These are phyloP conservation scores for Bradypodion ventrale DNA, from an alignment of 2,797 vertebrate genomes.

Conservation along the genomic window DNA sequence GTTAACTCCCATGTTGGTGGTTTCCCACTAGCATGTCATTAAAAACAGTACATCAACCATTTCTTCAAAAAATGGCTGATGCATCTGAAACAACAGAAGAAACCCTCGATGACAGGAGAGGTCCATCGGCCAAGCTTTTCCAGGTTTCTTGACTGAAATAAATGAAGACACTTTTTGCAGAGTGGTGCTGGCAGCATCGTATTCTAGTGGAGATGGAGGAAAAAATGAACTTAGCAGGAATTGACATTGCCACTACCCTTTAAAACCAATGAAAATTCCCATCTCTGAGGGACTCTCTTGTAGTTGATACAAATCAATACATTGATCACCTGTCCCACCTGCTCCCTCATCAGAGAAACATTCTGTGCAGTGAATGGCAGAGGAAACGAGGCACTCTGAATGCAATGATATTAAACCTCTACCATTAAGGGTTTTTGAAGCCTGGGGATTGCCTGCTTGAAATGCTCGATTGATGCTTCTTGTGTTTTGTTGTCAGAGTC, in stretches of 20 bases:
- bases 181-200: too few relatives aligned
- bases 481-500: background rate
- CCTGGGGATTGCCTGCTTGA: background rate
- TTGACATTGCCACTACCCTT: background rate
- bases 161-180: background rate
- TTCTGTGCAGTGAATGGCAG: background rate
- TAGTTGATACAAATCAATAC: background rate
- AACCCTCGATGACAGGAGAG: background rate
- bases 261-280: background rate
- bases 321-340: background rate
- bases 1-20: background rate
- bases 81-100: background rate
- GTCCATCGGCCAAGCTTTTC: background rate
- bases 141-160: background rate
- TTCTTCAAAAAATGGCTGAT: background rate
- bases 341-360: too few relatives aligned
- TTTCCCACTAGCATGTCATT: background rate
- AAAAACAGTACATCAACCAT: background rate
- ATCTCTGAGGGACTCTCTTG: background rate
- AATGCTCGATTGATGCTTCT: background rate
- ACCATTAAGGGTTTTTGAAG: background rate
- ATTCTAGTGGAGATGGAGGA: background rate
- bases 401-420: background rate
- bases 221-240: background rate
- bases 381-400: background rate